Conservation (phyloP, 2,113 vertebrate genomes). For the Noturus placidus region DNA sequence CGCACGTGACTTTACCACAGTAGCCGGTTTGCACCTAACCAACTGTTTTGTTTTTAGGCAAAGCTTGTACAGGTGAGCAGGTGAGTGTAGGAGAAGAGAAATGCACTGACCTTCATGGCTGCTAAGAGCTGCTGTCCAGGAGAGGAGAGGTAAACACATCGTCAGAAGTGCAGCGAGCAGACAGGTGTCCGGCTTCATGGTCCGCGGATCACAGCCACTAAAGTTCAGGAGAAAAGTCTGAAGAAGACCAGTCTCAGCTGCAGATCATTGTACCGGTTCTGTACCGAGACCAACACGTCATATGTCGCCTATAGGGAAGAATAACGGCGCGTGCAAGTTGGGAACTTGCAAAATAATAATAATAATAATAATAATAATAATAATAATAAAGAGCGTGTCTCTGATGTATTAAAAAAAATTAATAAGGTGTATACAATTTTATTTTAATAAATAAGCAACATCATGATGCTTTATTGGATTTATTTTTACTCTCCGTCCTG, state of each 20-base stretch:
- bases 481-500: not conserved
- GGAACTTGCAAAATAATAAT: not conserved
- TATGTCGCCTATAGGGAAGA: not conserved
- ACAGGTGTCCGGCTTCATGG: slow-evolving; percentile 45
- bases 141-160: slow-evolving; percentile 27
- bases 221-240: slow-evolving; percentile 34
- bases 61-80: not conserved
- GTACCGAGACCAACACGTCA: not conserved
- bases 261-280: slow-evolving; percentile 37
- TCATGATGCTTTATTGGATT: not conserved
- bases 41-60: not conserved
- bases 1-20: not conserved
- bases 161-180: slow-evolving; percentile 35
- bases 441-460: not conserved
- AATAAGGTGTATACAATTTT: not conserved
- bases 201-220: slow-evolving; percentile 32
- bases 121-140: slow-evolving; percentile 41
- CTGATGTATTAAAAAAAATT: not conserved
- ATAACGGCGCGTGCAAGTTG: not conserved
- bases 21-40: not conserved
- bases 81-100: not conserved
- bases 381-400: too few species aligned
- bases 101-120: slow-evolving; percentile 48
- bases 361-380: too few species aligned
- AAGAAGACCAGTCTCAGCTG: slow-evolving; percentile 45